Evolutionary conservation across 2,888 invertebrate genomes (phyloP).

Genomic region (Dasysyrphus albostriatus): DNA sequence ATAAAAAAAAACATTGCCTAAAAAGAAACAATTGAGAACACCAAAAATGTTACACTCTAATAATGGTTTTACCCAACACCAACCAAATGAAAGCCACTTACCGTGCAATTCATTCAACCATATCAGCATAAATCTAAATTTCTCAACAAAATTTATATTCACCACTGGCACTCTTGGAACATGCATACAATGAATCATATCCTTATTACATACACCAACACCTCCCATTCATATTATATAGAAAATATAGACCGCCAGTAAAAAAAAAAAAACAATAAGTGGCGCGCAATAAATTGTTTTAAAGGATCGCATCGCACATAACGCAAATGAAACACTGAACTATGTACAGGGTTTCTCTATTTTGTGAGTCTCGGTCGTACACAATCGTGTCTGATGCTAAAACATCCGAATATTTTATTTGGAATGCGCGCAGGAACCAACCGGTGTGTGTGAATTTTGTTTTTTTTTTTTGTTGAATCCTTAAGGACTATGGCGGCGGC

Average conservation of each 20-base stretch:
- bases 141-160: slow-evolving; percentile 69
- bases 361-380: slow-evolving; percentile 4
- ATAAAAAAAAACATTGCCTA: neutral
- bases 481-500: slow-evolving; percentile 5
- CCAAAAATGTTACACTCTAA: slow-evolving; percentile 46
- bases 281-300: slow-evolving; percentile 61
- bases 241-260: neutral
- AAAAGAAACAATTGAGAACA: neutral
- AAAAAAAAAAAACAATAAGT: slow-evolving; percentile 23
- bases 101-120: slow-evolving; percentile 72
- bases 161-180: slow-evolving; percentile 57
- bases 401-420: slow-evolving; percentile 56
- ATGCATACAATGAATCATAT: slow-evolving; percentile 73
- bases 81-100: slow-evolving; percentile 73
- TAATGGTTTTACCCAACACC: slow-evolving; percentile 56
- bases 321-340: slow-evolving; percentile 54
- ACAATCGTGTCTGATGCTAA: slow-evolving; percentile 54
- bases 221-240: slow-evolving; percentile 21
- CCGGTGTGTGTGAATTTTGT: slow-evolving; percentile 1
- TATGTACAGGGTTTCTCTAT: neutral
- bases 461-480: slow-evolving; percentile 13
- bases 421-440: slow-evolving; percentile 31
- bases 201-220: slow-evolving; percentile 72
- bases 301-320: slow-evolving; percentile 50
- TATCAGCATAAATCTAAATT: slow-evolving; percentile 74